Evolutionary conservation across 1,140 invertebrate species (phyloP).

Genomic region (Pogonomyrmex californicus): DNA sequence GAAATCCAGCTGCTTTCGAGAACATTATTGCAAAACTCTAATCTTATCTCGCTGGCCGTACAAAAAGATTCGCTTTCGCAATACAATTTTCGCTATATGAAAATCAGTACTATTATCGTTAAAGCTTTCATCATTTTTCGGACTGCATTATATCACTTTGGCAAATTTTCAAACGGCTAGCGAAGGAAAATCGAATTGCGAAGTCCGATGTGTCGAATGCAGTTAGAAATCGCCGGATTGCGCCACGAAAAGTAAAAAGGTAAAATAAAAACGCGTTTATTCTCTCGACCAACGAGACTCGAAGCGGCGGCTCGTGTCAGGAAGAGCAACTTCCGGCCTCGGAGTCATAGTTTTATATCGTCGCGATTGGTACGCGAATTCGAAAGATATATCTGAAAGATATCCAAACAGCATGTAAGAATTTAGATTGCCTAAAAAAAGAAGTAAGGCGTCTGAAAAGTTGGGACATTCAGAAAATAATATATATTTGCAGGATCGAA

Average conservation of each 20-base stretch:
- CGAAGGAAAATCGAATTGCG: neutral
- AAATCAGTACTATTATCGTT: neutral
- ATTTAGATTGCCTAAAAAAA: constrained; percentile 1
- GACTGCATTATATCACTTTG: neutral
- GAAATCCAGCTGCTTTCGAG: constrained; percentile 40
- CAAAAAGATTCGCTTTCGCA: neutral
- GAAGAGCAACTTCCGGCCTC: constrained; percentile 22
- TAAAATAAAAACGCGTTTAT: constrained; percentile 36
- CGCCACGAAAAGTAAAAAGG: constrained; percentile 12
- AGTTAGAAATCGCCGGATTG: constrained; percentile 47
- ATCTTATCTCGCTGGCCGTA: neutral
- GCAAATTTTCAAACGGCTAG: neutral
- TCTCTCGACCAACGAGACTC: constrained; percentile 58
- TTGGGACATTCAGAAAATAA: constrained; percentile 7
- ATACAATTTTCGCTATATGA: neutral
- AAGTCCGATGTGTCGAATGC: constrained; percentile 8
- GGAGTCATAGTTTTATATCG: neutral
- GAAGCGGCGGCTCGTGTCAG: constrained; percentile 16
- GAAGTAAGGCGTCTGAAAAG: neutral
- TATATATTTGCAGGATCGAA: neutral
- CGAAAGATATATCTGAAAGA: neutral
- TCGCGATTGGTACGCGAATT: neutral
- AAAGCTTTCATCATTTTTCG: neutral
- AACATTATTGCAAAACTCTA: constrained; percentile 5
- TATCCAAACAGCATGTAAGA: neutral